phyloP scores from a whole-genome alignment of 2,888 invertebrate genomes.

The Hypolimnas misippus region DNA sequence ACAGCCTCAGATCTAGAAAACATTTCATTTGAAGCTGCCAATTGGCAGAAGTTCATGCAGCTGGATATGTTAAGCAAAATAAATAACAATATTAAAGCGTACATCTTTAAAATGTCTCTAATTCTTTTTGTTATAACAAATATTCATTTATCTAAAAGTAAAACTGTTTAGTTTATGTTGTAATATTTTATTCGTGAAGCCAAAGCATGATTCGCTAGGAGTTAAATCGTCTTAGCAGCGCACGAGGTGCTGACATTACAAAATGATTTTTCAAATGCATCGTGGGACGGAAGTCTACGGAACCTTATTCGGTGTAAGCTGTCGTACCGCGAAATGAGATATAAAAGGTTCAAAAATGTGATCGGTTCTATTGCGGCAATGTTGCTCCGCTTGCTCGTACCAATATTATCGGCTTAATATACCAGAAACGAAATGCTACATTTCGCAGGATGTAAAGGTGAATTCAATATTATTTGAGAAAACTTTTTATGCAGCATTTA shows the following conservation, averaged over 20 bases:
- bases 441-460: conserved; percentile 20
- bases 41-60: background rate
- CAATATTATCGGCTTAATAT: conserved; percentile 46
- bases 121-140: background rate
- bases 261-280: conserved; percentile 72
- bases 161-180: too few species aligned
- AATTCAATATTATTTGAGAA: conserved; percentile 18
- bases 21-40: background rate
- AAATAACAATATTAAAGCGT: background rate
- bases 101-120: background rate
- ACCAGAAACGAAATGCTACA: conserved; percentile 41
- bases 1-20: background rate
- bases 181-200: background rate
- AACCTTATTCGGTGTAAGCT: conserved; percentile 55
- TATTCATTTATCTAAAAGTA: too few species aligned
- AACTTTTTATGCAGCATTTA: background rate
- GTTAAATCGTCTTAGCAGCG: conserved; percentile 53
- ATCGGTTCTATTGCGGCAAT: conserved; percentile 55
- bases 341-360: conserved; percentile 74
- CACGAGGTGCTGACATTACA: conserved; percentile 60
- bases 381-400: conserved; percentile 47
- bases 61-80: background rate
- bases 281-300: conserved; percentile 48
- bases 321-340: conserved; percentile 76
- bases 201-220: background rate